Percentiles rank a stretch among this genome's conserved stretches.
Conservation (phyloP, 2,888 invertebrate species). For the Tineola bisselliella region DNA sequence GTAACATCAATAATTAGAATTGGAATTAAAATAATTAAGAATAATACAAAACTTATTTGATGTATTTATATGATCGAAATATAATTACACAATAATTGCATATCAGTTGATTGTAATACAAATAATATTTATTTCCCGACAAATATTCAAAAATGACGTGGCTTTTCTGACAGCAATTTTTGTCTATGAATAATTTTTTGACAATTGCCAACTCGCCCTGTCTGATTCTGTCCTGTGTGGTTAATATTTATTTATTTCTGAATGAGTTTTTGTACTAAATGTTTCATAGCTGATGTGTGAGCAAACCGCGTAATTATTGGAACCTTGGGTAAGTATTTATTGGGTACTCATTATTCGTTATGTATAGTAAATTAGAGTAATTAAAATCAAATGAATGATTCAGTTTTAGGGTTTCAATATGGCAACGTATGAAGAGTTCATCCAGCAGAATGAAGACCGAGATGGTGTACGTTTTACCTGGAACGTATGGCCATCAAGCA, state of each 20-base stretch:
- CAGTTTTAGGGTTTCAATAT: conserved; percentile 59
- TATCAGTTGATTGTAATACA: too few relatives aligned
- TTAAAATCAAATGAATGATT: conserved; percentile 19
- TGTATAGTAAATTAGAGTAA: neutral
- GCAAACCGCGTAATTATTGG: neutral
- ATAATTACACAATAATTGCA: too few relatives aligned
- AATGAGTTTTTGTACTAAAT: neutral
- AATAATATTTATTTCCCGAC: conserved; percentile 13
- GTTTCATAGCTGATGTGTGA: neutral
- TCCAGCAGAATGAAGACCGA: conserved; percentile 96
- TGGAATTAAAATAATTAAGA: too few relatives aligned
- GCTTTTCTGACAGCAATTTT: conserved; percentile 49
- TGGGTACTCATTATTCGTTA: neutral
- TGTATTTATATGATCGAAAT: too few relatives aligned
- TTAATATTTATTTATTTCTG: neutral
- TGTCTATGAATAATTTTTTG: conserved; percentile 42
- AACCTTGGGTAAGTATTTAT: neutral
- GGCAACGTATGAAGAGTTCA: conserved; percentile 95
- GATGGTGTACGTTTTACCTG: conserved; percentile 98
- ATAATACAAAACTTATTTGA: too few relatives aligned
- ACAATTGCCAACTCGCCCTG: conserved; percentile 59
- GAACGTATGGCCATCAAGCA: conserved; percentile 99
- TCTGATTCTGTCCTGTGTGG: neutral
- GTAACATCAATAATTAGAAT: too few relatives aligned
- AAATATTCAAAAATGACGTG: conserved; percentile 58